Base-by-base conservation (phyloP, 2,888 invertebrate genomes). In the Sipunculus nudus region DNA sequence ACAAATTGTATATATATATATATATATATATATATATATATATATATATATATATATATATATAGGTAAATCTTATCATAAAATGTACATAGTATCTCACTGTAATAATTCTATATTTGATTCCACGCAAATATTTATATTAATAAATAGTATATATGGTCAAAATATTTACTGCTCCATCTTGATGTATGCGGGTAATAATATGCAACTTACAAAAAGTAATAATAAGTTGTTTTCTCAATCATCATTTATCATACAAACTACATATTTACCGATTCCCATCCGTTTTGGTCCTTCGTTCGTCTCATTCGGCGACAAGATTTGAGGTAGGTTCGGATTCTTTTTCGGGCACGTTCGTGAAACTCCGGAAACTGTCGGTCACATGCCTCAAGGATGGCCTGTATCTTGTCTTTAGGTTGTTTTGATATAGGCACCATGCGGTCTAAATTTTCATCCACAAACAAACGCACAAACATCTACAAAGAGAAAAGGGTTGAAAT, bases 401-500 rank as follows among this genome's bases (percentile, higher is more conserved):
- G 96, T 72, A 96, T 94, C 86, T 96, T 96, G 84, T 96, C 96
- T 83, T 96, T 96, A 8, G 96, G 96, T 85, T 96, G 96, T 82
- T 96, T 95, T 53, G 96, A 96, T 78, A 96, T 96, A 59, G 96
- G 96, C 59, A 96, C 94, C 87, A 94, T 94, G 79, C 96, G 89
- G 84, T 96, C 96, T 74, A 96, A 87, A 82, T 96, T 96, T 86
- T 96, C 96, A 83, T 96, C 96, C 64, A 96, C 96, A 85, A 96
- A 96, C 63, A 96, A 87, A 41, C 96, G 90, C 65, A 96, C 96
- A 85, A 96, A 96, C 96, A 96, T 96, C 96, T 96, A 74, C 10
- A 69, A 67, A 1, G 73, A 67, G 41, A 63, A 19, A n/a, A n/a
- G n/a, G n/a, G n/a, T n/a, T 38, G 13, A 38, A 16, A 38, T 16